Base-by-base conservation (phyloP, 2,797 vertebrate genomes). In the Pseudotriccus pelzelni region DNA sequence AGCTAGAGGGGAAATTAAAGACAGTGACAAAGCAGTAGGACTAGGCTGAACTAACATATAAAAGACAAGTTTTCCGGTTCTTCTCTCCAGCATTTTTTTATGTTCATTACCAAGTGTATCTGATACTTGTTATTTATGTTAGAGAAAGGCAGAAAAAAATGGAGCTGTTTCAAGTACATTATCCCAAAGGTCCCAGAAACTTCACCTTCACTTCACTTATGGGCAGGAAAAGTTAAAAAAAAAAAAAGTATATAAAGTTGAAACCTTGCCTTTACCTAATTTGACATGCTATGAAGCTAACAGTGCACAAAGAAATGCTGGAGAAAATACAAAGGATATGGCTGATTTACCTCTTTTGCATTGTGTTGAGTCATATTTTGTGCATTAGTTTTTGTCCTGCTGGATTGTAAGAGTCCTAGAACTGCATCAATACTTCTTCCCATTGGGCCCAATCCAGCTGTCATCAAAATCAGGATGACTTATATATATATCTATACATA, bases 1-100 rank as follows among this genome's bases (percentile, higher is more conserved):
- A 83, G 64, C 87, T 95, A 89, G 91, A 88, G 91, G 79, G 76
- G 80, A 93, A 95, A 95, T 92, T 93, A 97, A 93, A 96, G 92
- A 81, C 92, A 91, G 56, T 94, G 91, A 94, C 79, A 96, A 83
- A 93, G 82, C 69, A 93, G 69, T 59, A 93, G 89, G 84, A 86
- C 66, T 64, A 76, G 4, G 10, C 47, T 86, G 69, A 92, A 69
- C 77, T 81, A 95, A 95, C 91, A 83, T 73, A 87, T 64, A 91
- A 86, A 93, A 93, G 76, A 88, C 43, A 92, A 94, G 91, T 95
- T 94, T 92, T 91, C 91, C 75, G 52, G 27, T 86, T 88, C 79
- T 94, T 90, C 50, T 69, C 34, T 76, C 36, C 47, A 78, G 37
- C 25, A 69, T 93, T 93, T 93, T 75, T 87, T 91, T 85, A 81